Evolutionary conservation across 2,888 invertebrate genomes (phyloP).

Genomic region (Cepaea hortensis): DNA sequence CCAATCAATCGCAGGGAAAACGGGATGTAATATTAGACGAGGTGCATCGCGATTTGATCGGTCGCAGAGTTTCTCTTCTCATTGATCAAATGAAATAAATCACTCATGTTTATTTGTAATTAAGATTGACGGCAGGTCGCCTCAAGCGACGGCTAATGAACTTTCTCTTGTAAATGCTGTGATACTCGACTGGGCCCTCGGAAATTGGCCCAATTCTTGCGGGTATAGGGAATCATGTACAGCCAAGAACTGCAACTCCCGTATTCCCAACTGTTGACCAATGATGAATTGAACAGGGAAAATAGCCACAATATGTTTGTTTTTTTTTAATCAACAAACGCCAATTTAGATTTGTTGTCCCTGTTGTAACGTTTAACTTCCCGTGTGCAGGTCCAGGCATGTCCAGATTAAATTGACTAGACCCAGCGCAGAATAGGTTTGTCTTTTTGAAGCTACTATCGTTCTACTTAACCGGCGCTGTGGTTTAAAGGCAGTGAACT

Average conservation of each 20-base stretch:
- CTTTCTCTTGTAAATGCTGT: conserved; percentile 15
- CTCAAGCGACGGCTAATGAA: conserved; percentile 33
- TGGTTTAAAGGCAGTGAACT: no score
- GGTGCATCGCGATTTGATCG: neutral
- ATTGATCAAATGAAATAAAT: conserved; percentile 30
- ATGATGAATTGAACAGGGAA: conserved; percentile 1
- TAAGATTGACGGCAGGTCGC: conserved; percentile 10
- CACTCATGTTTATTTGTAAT: conserved; percentile 37
- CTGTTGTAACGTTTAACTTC: no score
- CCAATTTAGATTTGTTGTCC: no score
- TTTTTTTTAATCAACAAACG: no score
- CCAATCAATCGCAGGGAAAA: neutral
- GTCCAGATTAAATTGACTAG: no score
- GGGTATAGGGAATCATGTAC: neutral
- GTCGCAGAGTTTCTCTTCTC: neutral
- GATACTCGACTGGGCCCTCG: neutral
- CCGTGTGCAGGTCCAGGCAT: no score
- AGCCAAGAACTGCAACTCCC: neutral
- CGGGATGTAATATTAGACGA: neutral
- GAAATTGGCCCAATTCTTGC: neutral
- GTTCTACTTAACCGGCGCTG: no score
- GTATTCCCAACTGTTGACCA: neutral
- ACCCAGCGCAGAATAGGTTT: no score
- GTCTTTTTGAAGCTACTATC: no score
- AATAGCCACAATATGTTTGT: neutral